phyloP scores from a whole-genome alignment of 1,140 invertebrate genomes.

The Sitophilus oryzae region DNA sequence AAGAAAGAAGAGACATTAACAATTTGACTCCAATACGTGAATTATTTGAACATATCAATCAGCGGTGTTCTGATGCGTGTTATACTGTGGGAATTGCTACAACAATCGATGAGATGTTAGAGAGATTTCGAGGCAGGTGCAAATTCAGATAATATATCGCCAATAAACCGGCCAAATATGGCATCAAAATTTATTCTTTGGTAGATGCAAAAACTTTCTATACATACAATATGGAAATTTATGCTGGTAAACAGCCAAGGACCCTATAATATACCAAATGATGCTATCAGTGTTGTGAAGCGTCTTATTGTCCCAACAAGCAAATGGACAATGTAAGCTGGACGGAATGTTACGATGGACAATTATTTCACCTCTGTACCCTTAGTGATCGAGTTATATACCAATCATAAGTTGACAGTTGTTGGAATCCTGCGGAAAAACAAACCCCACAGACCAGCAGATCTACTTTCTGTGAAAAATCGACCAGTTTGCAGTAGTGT shows the following conservation, averaged over 20 bases:
- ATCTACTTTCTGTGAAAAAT: too few relatives aligned
- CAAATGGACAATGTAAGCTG: too few relatives aligned
- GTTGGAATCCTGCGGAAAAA: not conserved
- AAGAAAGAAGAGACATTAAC: conserved; percentile 30
- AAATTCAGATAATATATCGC: conserved; percentile 17
- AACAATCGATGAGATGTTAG: conserved; percentile 21
- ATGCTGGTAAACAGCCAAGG: conserved; percentile 33
- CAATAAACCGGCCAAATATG: conserved; percentile 33
- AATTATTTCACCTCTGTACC: not conserved
- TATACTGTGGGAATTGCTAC: conserved; percentile 27
- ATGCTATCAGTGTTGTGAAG: not conserved
- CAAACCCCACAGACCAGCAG: too few relatives aligned
- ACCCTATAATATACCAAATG: conserved; percentile 21
- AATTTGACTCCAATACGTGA: conserved; percentile 17
- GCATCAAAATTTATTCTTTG: conserved; percentile 40
- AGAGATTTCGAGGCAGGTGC: conserved; percentile 19
- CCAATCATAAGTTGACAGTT: not conserved
- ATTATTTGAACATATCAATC: conserved; percentile 25
- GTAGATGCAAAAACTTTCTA: conserved; percentile 32
- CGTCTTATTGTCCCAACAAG: not conserved
- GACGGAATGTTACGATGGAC: not conserved
- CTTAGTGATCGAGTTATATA: not conserved
- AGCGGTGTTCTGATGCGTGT: conserved; percentile 21
- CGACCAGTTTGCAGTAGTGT: too few relatives aligned
- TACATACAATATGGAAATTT: too few relatives aligned